A percentile compares a stretch with the other conserved stretches of the same genome.
Conservation (phyloP, 2,113 vertebrate species). For the Ginglymostoma cirratum region DNA sequence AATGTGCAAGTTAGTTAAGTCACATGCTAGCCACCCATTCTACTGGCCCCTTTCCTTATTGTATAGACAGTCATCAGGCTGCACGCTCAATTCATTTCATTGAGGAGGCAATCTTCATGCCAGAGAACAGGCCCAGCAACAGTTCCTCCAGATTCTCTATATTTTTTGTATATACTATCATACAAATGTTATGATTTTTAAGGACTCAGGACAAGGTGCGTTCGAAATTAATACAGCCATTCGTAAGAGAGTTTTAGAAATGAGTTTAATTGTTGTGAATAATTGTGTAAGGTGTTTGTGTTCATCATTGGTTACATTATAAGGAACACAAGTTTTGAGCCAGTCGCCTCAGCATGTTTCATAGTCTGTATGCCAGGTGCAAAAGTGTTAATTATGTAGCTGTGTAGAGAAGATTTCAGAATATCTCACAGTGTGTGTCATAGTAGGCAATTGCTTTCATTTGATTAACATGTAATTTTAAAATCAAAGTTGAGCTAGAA, state of each 20-base stretch:
- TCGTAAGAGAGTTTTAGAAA: neutral
- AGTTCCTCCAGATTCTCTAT: neutral
- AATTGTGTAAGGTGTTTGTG: slow-evolving; percentile 4
- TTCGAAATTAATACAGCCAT: neutral
- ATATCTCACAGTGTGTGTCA: neutral
- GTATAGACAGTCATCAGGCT: neutral
- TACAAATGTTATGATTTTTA: neutral
- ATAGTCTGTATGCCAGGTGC: neutral
- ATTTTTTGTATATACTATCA: neutral
- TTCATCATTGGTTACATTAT: neutral
- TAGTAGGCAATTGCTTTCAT: slow-evolving; percentile 20
- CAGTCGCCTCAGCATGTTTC: slow-evolving; percentile 5
- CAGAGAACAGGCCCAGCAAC: neutral
- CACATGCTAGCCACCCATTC: neutral
- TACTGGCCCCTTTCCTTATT: neutral
- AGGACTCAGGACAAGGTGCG: neutral
- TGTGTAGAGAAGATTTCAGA: slow-evolving; percentile 2
- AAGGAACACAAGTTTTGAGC: neutral
- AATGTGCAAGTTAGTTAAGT: neutral
- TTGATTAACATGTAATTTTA: slow-evolving; percentile 32
- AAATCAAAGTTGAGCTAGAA: slow-evolving; percentile 26
- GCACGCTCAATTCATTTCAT: neutral
- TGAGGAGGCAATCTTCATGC: neutral
- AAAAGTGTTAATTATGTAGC: slow-evolving; percentile 3
- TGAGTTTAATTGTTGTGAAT: slow-evolving; percentile 27